These are phyloP conservation scores for Blastomussa wellsi DNA, from an alignment of 92 coral and sea anemone genomes.

Conservation along the genomic window DNA sequence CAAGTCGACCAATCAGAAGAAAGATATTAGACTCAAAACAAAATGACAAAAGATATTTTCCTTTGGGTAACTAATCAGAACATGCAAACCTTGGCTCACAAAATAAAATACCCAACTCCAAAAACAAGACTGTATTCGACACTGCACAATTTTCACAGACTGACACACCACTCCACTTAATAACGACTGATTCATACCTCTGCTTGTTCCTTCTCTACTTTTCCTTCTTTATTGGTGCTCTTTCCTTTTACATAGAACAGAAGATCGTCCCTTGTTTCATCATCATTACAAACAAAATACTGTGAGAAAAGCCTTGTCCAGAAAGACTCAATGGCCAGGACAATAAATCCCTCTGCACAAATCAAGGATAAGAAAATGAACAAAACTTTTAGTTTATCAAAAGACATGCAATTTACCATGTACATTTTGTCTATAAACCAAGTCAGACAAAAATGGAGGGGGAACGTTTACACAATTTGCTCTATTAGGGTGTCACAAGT, in stretches of 20 bases:
- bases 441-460: too few species aligned
- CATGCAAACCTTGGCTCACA: not conserved
- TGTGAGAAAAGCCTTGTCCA: conserved; percentile 91
- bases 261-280: conserved; percentile 86
- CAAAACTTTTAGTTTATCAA: not conserved
- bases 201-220: conserved; percentile 37
- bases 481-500: too few species aligned
- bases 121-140: not conserved
- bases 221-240: conserved; percentile 52
- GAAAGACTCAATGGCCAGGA: conserved; percentile 87
- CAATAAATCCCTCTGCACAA: conserved; percentile 81
- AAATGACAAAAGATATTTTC: not conserved
- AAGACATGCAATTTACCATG: not conserved
- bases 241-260: conserved; percentile 85
- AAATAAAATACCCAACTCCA: not conserved
- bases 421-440: not conserved
- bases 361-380: conserved; percentile 25
- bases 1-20: not conserved
- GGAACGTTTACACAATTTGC: too few species aligned
- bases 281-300: conserved; percentile 77
- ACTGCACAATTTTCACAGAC: not conserved
- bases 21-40: not conserved
- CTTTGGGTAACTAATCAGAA: not conserved
- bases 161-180: not conserved
- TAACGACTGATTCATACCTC: conserved; percentile 49